Base-by-base conservation (phyloP, 1,140 invertebrate genomes). In the Hypsibius dujardini region DNA sequence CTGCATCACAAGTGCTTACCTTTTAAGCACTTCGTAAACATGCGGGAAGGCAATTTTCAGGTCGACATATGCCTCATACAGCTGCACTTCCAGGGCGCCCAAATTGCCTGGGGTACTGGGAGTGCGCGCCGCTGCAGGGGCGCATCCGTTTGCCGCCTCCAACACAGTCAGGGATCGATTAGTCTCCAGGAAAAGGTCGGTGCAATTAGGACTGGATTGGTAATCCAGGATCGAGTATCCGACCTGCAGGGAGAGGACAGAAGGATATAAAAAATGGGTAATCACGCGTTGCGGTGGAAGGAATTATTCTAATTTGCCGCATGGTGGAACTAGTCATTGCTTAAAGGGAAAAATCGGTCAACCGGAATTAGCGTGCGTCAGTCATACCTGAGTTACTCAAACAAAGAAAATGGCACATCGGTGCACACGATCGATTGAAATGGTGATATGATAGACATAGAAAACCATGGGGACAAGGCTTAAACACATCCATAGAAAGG, bases 21-120 rank as follows among this genome's bases (percentile, higher is more conserved):
- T 67, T 67, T 67, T 67, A 42, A 67, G 62, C 45, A 42, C 62
- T 67, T 67, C 62, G 42, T 67, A 67, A 67, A 67, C 62, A 15
- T 67, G 62, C 12, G 62, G 62, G 45, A 67, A 67, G 12, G 45
- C 62, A 67, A 67, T 67, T 45, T 45, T 67, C 12, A 67, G 62
- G 42, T 42, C 42, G 62, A 15, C 45, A 45, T 67, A 67, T 3
- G 62, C 62, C 12, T 12, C 45, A 42, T 45, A 67, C 62, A 67
- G 42, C 12, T 12, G 12, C 12, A 45, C 62, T 7, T 67, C 62
- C 3, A 15, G 12, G 12, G 62, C 3, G 12, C 42, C 62, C 12
- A 45, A 42, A 15, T 45, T 12, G 62, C 7, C 45, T 67, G 62
- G 12, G 12, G 62, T 12, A 7, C 0, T 15, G 62, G 62, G 12